Evolutionary conservation across 2,113 vertebrate genomes (phyloP), one percentile per base, ranked within the genome.

Genomic region (Notarius lentiginosus): DNA sequence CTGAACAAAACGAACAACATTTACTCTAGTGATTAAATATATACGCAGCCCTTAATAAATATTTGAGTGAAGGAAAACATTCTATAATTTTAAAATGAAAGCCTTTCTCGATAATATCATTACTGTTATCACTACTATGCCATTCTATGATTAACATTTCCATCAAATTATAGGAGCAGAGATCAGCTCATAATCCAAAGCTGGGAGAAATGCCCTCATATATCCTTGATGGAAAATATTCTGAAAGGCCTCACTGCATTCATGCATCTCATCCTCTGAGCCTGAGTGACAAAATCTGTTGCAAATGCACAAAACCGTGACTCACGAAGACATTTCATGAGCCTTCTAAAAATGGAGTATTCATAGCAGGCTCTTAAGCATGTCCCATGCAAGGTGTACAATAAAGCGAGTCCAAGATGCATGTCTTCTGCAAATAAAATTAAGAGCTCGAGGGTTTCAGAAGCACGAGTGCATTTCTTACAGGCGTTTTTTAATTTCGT

Each of bases 251-350:
- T 73, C 53, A 73, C 53, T 53, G 84, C 58, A 76, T 61, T 51
- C 53, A 63, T 84, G 55, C 27, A 1, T 49, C 83, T 84, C 83
- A 76, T 51, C 51, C 72, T 11, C 58, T 63, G 41, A 85, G 84
- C 41, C 58, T 24, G 41, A 85, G 11, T 85, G 84, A 79, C 84
- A 85, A 85, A 75, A 79, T 85, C 49, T 85, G 84, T 34, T 77
- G 47, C 41, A 51, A 77, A 53, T 18, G 27, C 84, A 85, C 73
- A 85, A 63, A 85, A 76, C 55, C 73, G 30, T 79, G 73, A 77
- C 84, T 85, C 84, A 82, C 58, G 30, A 58, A 53, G 22, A 55
- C 6, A 55, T 56, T 58, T 72, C 47, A 41, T 14, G 66, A 41
- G 53, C 27, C 66, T 84, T 55, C 58, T 77, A 77, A 84, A 79